Conservation (phyloP, 2,113 vertebrate genomes). For the Chroicocephalus ridibundus region DNA sequence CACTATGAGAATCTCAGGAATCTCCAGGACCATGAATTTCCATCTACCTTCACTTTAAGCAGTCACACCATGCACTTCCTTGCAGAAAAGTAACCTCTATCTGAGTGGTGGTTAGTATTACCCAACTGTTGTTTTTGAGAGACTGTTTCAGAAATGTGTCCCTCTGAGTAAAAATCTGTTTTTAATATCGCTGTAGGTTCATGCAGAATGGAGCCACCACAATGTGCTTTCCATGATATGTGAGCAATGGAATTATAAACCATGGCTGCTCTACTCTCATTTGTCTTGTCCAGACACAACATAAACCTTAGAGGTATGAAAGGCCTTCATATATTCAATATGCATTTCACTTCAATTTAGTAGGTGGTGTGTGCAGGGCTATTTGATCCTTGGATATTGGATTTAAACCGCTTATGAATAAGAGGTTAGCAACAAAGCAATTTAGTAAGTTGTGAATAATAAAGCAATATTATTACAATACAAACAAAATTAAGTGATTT, state of each 20-base stretch:
- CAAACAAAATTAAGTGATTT: not conserved
- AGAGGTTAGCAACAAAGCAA: not conserved
- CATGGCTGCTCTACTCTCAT: not conserved
- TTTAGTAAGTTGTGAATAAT: not conserved
- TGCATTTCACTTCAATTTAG: not conserved
- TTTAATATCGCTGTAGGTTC: not conserved
- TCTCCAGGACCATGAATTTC: not conserved
- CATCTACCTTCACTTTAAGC: not conserved
- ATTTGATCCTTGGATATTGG: not conserved
- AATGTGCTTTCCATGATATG: not conserved
- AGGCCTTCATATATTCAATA: not conserved
- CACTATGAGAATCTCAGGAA: not conserved
- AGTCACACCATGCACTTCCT: fast-evolving
- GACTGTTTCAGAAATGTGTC: not conserved
- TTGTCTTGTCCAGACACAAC: not conserved
- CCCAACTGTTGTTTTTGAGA: not conserved
- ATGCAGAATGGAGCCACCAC: not conserved
- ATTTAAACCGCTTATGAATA: not conserved
- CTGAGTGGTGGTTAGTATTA: not conserved
- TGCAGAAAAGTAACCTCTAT: not conserved
- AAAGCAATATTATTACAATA: not conserved
- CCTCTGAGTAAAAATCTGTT: not conserved
- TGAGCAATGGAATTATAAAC: not conserved
- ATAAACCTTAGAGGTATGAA: not conserved
- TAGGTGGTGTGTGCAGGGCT: not conserved